Evolutionary conservation across 2,888 invertebrate genomes (phyloP).

Genomic region (Blera fallax): DNA sequence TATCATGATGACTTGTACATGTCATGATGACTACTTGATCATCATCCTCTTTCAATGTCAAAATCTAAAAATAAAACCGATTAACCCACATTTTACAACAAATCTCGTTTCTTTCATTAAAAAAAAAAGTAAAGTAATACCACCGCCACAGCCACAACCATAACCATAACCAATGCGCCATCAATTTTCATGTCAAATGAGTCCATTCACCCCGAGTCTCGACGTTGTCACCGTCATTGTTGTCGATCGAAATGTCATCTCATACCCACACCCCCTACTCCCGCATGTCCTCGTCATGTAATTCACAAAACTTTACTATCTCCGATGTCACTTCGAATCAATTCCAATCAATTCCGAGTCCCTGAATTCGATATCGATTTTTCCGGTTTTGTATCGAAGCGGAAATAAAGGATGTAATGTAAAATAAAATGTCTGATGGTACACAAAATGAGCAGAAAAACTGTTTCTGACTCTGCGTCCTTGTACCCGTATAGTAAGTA

Average conservation of each 20-base stretch:
- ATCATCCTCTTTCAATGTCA: conserved; percentile 26
- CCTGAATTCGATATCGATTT: conserved; percentile 67
- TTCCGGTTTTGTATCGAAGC: conserved; percentile 32
- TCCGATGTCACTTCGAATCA: conserved; percentile 68
- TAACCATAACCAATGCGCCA: conserved; percentile 71
- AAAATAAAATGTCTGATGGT: conserved; percentile 36
- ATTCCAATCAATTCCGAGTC: conserved; percentile 70
- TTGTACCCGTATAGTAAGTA: background rate
- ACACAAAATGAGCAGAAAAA: conserved; percentile 64
- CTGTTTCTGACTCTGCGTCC: conserved; percentile 27
- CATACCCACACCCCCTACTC: conserved; percentile 61
- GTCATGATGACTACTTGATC: conserved; percentile 23
- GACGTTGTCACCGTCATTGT: conserved; percentile 40
- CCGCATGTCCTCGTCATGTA: conserved; percentile 70
- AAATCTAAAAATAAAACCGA: conserved; percentile 11
- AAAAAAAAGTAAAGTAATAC: background rate
- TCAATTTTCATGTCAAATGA: conserved; percentile 76
- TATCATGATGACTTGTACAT: background rate
- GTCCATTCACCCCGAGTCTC: conserved; percentile 73
- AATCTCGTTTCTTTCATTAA: background rate
- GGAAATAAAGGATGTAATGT: conserved; percentile 64
- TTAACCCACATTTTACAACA: conserved; percentile 39
- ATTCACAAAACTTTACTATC: conserved; percentile 72
- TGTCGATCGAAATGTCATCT: conserved; percentile 69
- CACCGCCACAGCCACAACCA: conserved; percentile 6